Base-by-base conservation (phyloP, 2,888 invertebrate genomes). In the Cryptus viduatorius region DNA sequence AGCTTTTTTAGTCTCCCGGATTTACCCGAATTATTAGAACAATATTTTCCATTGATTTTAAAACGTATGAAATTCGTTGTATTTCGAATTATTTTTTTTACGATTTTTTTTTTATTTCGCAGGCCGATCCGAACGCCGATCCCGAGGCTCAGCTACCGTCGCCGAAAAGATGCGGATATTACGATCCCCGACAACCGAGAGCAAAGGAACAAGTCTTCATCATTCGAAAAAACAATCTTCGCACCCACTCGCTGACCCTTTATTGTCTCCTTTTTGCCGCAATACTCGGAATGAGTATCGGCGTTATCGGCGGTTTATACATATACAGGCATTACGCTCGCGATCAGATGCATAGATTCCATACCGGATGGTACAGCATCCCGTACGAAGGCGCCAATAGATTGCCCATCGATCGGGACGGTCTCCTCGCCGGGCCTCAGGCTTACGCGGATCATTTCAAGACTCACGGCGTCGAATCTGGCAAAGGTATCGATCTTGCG, bases 301-400 rank as follows among this genome's bases (percentile, higher is more conserved):
- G 97, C 12, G 94, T 96, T 50, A 93, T 96, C 75, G 96, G 96
- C 7, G 98, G 97, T 4, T 95, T 97, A 78, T 96, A 97, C 91
- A 94, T 98, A 75, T 98, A 97, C 94, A 95, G 96, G 75, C 96
- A 97, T 89, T 96, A 97, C 92, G 95, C 96, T 14, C 95, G 95
- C 79, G 94, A 94, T 65, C 95, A 96, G 91, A 93, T 95, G 90
- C 95, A 95, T 78, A 95, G 95, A 89, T 96, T 96, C 93, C 95
- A 95, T 83, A 92, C 93, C 5, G 96, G 96, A 44, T 96, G 95
- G 95, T 97, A 96, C 92, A 95, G 95, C 81, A 96, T 97, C 79
- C 96, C 96, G 0, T 95, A 96, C 80, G 93, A 94, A 71, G 90
- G 90, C 24, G 88, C 90, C 31, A 90, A 90, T 81, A 86, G 87